These are phyloP conservation scores for Meghimatium bilineatum DNA, from an alignment of 2,888 invertebrate species.

Conservation along the genomic window DNA sequence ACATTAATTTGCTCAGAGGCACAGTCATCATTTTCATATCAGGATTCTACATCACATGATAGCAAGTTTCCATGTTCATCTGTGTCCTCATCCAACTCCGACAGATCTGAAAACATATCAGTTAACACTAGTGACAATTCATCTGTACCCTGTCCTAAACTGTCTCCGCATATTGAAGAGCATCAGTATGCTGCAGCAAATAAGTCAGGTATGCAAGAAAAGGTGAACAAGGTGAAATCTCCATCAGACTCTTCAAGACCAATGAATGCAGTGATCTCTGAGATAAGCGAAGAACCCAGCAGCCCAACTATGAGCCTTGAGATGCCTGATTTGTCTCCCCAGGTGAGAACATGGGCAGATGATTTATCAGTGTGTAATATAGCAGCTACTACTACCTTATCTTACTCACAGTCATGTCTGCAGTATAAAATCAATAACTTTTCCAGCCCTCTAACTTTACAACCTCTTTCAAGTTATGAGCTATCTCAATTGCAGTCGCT, in stretches of 20 bases:
- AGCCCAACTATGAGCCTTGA: conserved; percentile 24
- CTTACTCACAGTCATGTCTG: conserved; percentile 9
- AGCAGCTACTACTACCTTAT: conserved; percentile 5
- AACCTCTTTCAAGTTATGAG: not conserved
- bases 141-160: not conserved
- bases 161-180: conserved; percentile 29
- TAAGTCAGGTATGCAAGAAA: not conserved
- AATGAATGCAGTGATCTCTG: not conserved
- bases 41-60: not conserved
- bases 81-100: not conserved
- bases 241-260: not conserved
- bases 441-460: conserved; percentile 10
- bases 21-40: not conserved
- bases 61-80: not conserved
- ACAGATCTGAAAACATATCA: not conserved
- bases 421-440: not conserved
- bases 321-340: conserved; percentile 33
- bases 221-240: not conserved
- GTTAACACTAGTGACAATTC: conserved; percentile 1
- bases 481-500: conserved; percentile 55
- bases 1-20: conserved; percentile 6
- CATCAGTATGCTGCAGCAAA: conserved; percentile 28
- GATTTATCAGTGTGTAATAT: conserved; percentile 30
- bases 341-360: conserved; percentile 44
- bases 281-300: conserved; percentile 15